phyloP scores from a whole-genome alignment of 1,140 invertebrate species.

The Colletes gigas region DNA sequence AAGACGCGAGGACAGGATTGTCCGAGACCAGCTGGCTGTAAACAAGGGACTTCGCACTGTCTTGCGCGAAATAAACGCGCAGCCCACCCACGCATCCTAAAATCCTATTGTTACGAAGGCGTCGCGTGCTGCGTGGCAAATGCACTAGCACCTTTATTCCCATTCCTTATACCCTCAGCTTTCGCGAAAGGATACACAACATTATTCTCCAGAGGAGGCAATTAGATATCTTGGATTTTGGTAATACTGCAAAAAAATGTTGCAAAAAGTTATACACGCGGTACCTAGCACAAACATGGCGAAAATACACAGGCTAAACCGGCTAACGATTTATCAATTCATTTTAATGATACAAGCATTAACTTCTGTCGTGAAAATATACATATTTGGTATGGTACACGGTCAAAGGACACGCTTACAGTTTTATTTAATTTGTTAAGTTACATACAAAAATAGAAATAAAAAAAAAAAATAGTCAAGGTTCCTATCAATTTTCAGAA shows the following conservation, averaged over 20 bases:
- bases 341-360: too few species aligned
- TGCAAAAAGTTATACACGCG: neutral
- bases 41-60: constrained; percentile 67
- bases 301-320: too few species aligned
- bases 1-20: constrained; percentile 44
- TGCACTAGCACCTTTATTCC: constrained; percentile 53
- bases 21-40: constrained; percentile 55
- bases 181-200: neutral
- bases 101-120: constrained; percentile 62
- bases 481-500: too few species aligned
- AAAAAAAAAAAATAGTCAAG: too few species aligned
- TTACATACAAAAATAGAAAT: too few species aligned
- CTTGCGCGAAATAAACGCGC: constrained; percentile 60
- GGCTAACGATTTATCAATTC: too few species aligned
- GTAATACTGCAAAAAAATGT: neutral
- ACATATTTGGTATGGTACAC: too few species aligned
- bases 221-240: constrained; percentile 3
- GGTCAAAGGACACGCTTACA: too few species aligned
- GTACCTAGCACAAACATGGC: too few species aligned
- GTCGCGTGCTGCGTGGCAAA: constrained; percentile 64
- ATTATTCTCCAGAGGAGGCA: neutral
- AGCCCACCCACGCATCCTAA: constrained; percentile 59
- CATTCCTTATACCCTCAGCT: constrained; percentile 42
- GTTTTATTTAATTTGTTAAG: too few species aligned
- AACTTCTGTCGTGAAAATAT: too few species aligned